Base-by-base conservation (phyloP, 2,113 vertebrate genomes). In the Clarias gariepinus region DNA sequence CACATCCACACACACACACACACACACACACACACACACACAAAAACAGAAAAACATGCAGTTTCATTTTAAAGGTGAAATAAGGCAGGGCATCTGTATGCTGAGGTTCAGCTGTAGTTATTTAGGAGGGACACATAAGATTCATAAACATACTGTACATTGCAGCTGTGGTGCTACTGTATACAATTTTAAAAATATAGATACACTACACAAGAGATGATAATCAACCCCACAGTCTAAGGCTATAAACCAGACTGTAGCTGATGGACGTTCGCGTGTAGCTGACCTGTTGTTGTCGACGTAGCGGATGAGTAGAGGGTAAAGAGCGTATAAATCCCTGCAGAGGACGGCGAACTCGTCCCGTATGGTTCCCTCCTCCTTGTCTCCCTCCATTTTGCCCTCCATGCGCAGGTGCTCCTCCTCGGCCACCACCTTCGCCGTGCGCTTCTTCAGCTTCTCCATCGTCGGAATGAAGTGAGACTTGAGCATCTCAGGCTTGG, bases 311-410 rank as follows among this genome's bases (percentile, higher is more conserved):
- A 99, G 97, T 57, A 99, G 94, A 0, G 98, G 98, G 87, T 99
- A 99, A 68, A 98, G 96, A 0, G 97, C 98, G 2, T 99, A 99
- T 84, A 99, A 93, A 90, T 99, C 97, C 8, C 97, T 93, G 93
- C 98, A 99, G 82, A 98, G 97, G 89, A 99, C 97, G 0, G 97
- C 96, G 90, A 99, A 99, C 92, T 98, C 97, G 0, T 98, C 98
- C 0, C 97, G 94, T 89, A 99, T 96, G 0, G 97, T 96, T 4
- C 96, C 93, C 77, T 98, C 97, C 0, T 97, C 95, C 84, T 98
- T 96, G 69, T 97, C 95, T 0, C 93, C 95, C 84, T 98, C 97
- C 0, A 95, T 91, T 89, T 98, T 98, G 19, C 96, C 97, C 92
- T 98, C 97, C 92, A 98, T 94, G 0, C 97, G 93, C 84, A 98